phyloP scores from a whole-genome alignment of 2,113 vertebrate genomes.

The Gallinago undulata region DNA sequence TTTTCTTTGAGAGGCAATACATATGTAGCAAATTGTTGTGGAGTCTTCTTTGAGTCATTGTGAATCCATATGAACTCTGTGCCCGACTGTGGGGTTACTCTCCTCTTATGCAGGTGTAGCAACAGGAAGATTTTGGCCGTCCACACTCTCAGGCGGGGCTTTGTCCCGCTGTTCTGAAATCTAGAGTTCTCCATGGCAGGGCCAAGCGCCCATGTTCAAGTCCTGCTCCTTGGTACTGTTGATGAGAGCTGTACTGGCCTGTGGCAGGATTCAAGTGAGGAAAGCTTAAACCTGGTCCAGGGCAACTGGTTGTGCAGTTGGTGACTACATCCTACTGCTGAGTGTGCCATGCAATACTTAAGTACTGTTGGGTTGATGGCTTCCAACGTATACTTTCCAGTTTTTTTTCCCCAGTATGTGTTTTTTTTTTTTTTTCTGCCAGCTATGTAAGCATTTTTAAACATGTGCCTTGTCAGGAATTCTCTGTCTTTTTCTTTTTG shows the following conservation, averaged over 20 bases:
- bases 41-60: not conserved
- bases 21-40: not conserved
- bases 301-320: not conserved
- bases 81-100: not conserved
- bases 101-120: not conserved
- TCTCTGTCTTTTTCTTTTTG: not conserved
- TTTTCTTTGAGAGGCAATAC: not conserved
- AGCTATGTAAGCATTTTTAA: not conserved
- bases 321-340: accelerated
- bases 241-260: not conserved
- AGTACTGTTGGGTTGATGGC: not conserved
- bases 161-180: not conserved
- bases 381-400: not conserved
- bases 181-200: accelerated
- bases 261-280: not conserved
- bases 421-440: not conserved
- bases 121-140: not conserved
- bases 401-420: not conserved
- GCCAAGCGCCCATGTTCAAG: accelerated
- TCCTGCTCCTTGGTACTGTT: not conserved
- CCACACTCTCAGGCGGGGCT: accelerated
- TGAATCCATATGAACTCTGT: accelerated
- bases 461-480: not conserved
- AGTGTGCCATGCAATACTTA: not conserved
- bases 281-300: not conserved